Base-by-base conservation (phyloP, 2,888 invertebrate genomes). In the Lasioglossum malachurum region DNA sequence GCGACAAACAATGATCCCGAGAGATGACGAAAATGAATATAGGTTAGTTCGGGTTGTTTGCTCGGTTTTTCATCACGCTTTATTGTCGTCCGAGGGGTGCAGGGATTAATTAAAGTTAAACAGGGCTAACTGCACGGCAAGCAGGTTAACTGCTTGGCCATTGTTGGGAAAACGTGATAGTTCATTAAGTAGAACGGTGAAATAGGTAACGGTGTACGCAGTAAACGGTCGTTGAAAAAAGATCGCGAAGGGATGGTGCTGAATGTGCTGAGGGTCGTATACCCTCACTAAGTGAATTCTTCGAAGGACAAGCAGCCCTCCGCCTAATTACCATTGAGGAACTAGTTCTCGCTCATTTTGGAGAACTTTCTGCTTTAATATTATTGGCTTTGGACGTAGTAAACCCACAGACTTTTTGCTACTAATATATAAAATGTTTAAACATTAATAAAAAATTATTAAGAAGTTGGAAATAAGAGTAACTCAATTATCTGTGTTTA, bases 61-160 rank as follows among this genome's bases (percentile, higher is more conserved):
- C 84, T 85, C 89, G 87, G 87, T 89, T 91, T 93, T 94, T 93
- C 93, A 93, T 93, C 90, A 92, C 83, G 80, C 89, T 93, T 94
- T 93, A 94, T 91, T 89, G 89, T 88, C 83, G 44, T 75, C 60
- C 80, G 27, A 80, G 69, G 90, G 88, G 90, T 57, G 91, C 81
- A 83, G 84, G 88, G 88, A 93, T 93, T 94, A 93, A 94, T 94
- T 92, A 94, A 94, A 94, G 92, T 93, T 92, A 94, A 93, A 94
- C 93, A 93, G 84, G 76, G 78, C 87, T 92, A 93, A 94, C 93
- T 92, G 92, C 89, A 89, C 76, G 77, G 88, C 90, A 91, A 92
- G 92, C 92, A 90, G 90, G 91, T 92, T 92, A 92, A 93, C 90
- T 88, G 92, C 84, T 83, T 83, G 80, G 80, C 87, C 83, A 91